Base-by-base conservation (phyloP, 2,113 vertebrate genomes). In the Oncorhynchus clarkii region DNA sequence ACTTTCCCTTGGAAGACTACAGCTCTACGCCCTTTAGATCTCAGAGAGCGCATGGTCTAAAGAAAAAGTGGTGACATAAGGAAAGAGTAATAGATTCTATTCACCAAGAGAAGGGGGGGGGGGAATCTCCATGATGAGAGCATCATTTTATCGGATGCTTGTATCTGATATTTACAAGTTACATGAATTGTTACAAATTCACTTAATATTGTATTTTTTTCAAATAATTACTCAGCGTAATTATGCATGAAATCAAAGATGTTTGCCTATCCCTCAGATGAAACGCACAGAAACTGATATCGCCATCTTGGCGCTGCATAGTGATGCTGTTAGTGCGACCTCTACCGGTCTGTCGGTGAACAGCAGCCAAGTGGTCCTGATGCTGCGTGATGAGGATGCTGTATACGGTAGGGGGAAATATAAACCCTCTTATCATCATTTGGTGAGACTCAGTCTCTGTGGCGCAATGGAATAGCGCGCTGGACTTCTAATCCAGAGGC, bases 401-500 rank as follows among this genome's bases (percentile, higher is more conserved):
- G 29, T 70, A 4, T 67, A 29, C 72, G 67, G 73, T 26, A 18
- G 16, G 85, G 81, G 78, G 87, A 71, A 70, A 87, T 86, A 85
- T 91, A 86, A 92, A 85, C 75, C 72, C 69, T 76, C 57, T 85
- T 81, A 86, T 86, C 81, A 81, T 76, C 18, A 13, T 18, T 67
- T 34, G 31, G n/a, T 13, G 77, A 80, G 84, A 73, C 86, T 82
- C 75, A 66, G 93, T 93, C 87, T 91, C 98, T 99, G 97, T 99
- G 97, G 97, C 97, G 96, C 97, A 99, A 99, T 99, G 98, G 97
- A 99, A 97, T 97, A 99, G 97, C 96, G 97, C 97, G 96, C 97
- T 98, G 97, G 97, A 99, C 97, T 99, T 99, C 98, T 99, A 99
- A 99, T 99, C 97, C 97, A 99, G 97, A 98, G 97, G 97, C 96